Base-by-base conservation (phyloP, 2,888 invertebrate genomes). In the Tinea semifulvella region DNA sequence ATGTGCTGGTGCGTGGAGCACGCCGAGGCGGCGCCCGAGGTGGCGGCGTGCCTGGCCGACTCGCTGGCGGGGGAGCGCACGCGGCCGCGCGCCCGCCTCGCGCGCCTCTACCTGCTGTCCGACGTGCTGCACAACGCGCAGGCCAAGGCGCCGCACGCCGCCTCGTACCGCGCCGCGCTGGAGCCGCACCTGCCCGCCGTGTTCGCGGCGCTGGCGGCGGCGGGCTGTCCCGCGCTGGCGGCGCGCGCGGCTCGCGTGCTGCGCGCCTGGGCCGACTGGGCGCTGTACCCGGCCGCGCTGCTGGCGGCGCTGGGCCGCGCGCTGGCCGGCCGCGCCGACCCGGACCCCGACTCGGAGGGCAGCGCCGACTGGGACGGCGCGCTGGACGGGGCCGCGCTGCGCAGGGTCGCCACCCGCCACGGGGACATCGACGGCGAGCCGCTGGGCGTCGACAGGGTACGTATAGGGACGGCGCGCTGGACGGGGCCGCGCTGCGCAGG, bases 1-100 rank as follows among this genome's bases (percentile, higher is more conserved):
- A 99, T 99, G 99, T 92, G 98, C 43, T 99, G 97, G 86, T 99
- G 98, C 71, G 91, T 99, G 49, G 97, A 98, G 66, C 98, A 99
- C 74, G 96, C 97, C 16, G 98, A 98, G 70, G 95, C 96, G 19
- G 97, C 98, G 2, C 94, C 93, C 61, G 98, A 99, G 82, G 91
- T 99, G 49, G 91, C 94, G 42, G 92, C 93, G 53, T 96, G 96
- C 68, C 87, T 99, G 47, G 84, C 89, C 1, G 97, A 97, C 72
- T 87, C 96, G 0, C 83, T 99, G 36, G 85, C 90, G 5, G 92
- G 90, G 55, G 66, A 81, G 5, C 79, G 85, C 56, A 97, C 97
- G 1, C 83, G 89, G 43, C 85, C 95, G 14, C 88, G 89, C 47
- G 94, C 93, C 68, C 96, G 97, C 82, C 88, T 96, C 52, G 95